These are phyloP conservation scores for Helicolenus hilgendorfi DNA, from an alignment of 2,797 vertebrate genomes.

Conservation along the genomic window DNA sequence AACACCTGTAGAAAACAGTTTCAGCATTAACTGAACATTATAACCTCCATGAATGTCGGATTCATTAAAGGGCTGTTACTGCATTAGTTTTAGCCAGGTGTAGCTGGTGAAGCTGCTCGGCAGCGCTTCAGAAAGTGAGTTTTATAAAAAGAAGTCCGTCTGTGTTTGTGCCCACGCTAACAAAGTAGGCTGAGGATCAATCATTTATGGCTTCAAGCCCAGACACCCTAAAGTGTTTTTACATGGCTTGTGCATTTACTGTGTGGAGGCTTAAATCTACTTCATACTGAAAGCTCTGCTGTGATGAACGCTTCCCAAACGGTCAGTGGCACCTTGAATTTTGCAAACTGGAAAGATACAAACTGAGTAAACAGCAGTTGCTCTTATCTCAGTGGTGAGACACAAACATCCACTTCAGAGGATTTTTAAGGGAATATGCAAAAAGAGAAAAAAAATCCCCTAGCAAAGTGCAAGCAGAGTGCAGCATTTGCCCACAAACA, in stretches of 20 bases:
- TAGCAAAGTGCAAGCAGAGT: not conserved
- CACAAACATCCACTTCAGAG: not conserved
- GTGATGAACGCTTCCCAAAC: not conserved
- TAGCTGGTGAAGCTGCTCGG: not conserved
- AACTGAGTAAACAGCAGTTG: not conserved
- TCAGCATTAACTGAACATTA: not conserved
- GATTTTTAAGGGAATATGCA: not conserved
- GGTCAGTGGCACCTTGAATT: not conserved
- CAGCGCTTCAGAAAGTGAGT: not conserved
- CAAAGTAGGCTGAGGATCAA: slow-evolving; percentile 32
- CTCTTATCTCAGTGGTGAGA: not conserved
- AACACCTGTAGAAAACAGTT: not conserved
- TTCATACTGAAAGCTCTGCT: not conserved
- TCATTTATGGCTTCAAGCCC: slow-evolving; percentile 25
- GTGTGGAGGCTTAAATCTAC: not conserved
- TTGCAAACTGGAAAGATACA: not conserved
- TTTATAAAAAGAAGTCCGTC: not conserved
- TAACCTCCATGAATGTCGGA: not conserved
- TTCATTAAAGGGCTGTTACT: not conserved
- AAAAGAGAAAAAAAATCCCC: not conserved
- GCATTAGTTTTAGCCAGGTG: not conserved
- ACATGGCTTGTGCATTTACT: not conserved
- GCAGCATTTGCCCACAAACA: not conserved
- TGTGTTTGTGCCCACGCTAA: not conserved
- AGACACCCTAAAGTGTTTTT: not conserved